These are phyloP conservation scores for Rhipidura dahli DNA, from an alignment of 2,113 vertebrate species.

Conservation along the genomic window DNA sequence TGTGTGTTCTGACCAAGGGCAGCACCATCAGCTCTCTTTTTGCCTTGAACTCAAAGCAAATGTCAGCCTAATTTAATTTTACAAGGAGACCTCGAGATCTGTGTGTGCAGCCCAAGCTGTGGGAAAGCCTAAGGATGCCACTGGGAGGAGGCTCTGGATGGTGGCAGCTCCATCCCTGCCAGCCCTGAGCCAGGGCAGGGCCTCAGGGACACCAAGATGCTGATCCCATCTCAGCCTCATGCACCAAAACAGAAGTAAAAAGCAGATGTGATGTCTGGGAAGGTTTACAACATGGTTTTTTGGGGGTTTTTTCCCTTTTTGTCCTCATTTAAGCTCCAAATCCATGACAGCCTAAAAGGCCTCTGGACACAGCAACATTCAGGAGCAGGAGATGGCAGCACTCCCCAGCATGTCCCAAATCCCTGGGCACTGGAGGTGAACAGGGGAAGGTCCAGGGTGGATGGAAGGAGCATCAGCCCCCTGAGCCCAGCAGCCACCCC, in stretches of 20 bases:
- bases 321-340: not conserved
- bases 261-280: not conserved
- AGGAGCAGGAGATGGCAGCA: not conserved
- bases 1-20: fast-evolving
- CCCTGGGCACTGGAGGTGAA: not conserved
- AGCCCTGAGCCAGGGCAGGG: not conserved
- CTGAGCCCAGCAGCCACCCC: not conserved
- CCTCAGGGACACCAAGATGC: not conserved
- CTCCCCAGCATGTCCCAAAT: not conserved
- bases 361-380: not conserved
- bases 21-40: not conserved
- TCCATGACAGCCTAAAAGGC: not conserved
- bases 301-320: fast-evolving
- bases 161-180: not conserved
- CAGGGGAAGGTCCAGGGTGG: not conserved
- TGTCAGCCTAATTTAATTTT: not conserved
- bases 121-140: fast-evolving
- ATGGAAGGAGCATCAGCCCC: not conserved
- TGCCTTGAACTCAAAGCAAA: not conserved
- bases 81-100: fast-evolving
- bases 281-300: not conserved
- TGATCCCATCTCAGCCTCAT: fast-evolving
- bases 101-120: not conserved
- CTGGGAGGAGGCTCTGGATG: fast-evolving
- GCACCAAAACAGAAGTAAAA: not conserved